Conservation (phyloP, 2,113 vertebrate genomes). For the Leucopsar rothschildi region DNA sequence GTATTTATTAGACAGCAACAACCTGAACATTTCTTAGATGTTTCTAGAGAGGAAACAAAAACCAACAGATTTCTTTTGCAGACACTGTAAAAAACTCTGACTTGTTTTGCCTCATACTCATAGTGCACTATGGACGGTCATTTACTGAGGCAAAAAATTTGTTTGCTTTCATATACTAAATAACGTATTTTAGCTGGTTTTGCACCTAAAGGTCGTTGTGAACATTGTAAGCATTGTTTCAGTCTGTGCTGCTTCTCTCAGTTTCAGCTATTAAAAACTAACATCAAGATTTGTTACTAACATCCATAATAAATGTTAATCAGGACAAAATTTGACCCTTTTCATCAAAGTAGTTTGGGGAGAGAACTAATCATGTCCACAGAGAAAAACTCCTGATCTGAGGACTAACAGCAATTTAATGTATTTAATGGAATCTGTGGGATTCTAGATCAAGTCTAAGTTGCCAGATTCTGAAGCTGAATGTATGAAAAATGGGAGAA, state of each 20-base stretch:
- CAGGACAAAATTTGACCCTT: neutral
- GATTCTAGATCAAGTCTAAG: neutral
- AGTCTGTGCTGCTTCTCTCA: neutral
- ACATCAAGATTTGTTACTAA: neutral
- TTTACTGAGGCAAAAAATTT: neutral
- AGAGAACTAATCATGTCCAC: neutral
- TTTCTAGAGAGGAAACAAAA: neutral
- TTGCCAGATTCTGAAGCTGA: neutral
- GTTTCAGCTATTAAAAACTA: neutral
- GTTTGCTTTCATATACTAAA: conserved; percentile 3
- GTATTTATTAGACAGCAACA: conserved; percentile 38
- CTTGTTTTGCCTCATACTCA: neutral
- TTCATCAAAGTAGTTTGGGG: neutral
- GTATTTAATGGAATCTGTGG: neutral
- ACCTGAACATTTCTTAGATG: neutral
- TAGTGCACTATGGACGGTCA: neutral
- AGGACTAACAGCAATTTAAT: neutral
- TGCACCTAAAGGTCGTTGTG: conserved; percentile 8
- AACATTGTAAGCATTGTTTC: neutral
- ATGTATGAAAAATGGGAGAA: neutral
- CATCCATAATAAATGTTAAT: neutral
- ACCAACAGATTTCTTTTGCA: neutral
- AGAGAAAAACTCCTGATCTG: neutral
- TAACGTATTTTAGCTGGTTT: conserved; percentile 6
- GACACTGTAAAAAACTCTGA: neutral